Evolutionary conservation across 64 coral and sea anemone genomes (phyloP).

Genomic region (Montipora efflorescens): DNA sequence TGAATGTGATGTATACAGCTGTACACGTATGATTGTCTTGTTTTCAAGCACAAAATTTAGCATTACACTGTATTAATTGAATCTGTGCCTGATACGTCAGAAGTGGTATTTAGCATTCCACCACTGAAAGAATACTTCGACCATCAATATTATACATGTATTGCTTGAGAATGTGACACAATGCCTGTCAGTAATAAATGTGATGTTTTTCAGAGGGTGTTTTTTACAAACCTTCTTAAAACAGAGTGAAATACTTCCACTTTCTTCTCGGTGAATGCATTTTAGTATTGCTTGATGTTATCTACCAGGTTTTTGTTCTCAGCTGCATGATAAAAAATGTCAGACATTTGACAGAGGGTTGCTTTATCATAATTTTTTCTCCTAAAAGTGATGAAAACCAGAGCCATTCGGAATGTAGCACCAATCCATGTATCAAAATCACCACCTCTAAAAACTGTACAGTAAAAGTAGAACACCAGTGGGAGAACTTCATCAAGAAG

Average conservation of each 20-base stretch:
- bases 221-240: conserved; percentile 6
- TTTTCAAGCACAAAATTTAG: no score
- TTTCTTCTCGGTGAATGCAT: conserved; percentile 47
- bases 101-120: neutral
- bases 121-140: no score
- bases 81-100: neutral
- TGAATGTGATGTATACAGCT: no score
- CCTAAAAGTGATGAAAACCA: conserved; percentile 22
- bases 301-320: neutral
- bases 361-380: conserved; percentile 58
- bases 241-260: conserved; percentile 50
- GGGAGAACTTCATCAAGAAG: conserved; percentile 37
- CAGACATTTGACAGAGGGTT: conserved; percentile 37
- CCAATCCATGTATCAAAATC: neutral
- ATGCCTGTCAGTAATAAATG: neutral
- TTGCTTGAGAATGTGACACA: neutral
- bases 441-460: conserved; percentile 6
- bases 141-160: neutral
- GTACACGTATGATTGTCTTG: no score
- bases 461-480: conserved; percentile 44
- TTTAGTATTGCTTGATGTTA: conserved; percentile 12
- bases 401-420: neutral
- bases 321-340: neutral
- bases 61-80: no score
- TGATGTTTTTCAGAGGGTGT: neutral